phyloP scores from a whole-genome alignment of 2,113 vertebrate genomes.

The Bucco capensis region DNA sequence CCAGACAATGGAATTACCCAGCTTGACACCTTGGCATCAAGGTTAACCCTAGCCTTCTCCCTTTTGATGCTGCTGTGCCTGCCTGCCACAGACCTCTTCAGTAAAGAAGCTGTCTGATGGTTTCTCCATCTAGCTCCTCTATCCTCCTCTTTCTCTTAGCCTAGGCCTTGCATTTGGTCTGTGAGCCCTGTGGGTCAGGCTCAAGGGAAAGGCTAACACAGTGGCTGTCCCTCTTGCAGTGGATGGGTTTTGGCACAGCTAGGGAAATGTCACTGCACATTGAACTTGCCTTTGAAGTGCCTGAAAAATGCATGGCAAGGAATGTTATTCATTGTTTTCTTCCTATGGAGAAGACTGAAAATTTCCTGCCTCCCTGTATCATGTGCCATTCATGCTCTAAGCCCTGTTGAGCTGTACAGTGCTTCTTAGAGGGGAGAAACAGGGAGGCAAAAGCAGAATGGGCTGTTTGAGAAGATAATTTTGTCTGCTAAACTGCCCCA shows the following conservation, averaged over 20 bases:
- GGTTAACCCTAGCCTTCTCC: neutral
- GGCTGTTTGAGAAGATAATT: neutral
- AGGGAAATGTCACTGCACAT: neutral
- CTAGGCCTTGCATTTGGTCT: neutral
- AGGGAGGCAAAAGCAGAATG: neutral
- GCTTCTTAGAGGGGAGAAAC: neutral
- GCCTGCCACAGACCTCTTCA: neutral
- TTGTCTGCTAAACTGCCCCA: neutral
- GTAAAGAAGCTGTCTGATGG: neutral
- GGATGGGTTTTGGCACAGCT: neutral
- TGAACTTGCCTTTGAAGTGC: neutral
- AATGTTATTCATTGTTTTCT: conserved; percentile 17
- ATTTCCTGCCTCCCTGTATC: neutral
- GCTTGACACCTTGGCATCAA: neutral
- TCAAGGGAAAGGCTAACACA: neutral
- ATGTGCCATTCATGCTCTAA: neutral
- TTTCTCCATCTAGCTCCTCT: neutral
- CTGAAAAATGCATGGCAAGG: neutral
- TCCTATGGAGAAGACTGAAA: neutral
- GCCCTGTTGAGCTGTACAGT: neutral
- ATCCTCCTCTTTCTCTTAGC: neutral
- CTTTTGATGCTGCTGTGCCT: neutral
- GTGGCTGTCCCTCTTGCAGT: neutral
- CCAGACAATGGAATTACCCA: neutral
- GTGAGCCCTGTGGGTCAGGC: neutral